phyloP scores from a whole-genome alignment of 2,113 vertebrate species.

The Lophura nycthemera region DNA sequence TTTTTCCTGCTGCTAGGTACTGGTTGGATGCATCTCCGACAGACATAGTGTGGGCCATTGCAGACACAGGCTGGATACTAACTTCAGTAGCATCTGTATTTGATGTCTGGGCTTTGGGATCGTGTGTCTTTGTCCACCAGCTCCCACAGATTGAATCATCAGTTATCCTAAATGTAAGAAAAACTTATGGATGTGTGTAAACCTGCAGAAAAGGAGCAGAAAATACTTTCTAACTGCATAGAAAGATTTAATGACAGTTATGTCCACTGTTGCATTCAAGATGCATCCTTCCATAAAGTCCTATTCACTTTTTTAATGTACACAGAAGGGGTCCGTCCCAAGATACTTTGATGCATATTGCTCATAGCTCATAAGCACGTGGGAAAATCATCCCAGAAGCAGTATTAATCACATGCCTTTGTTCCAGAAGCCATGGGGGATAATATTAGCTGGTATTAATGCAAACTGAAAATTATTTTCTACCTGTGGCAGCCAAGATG shows the following conservation, averaged over 20 bases:
- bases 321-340: background rate
- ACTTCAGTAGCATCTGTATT: slow-evolving; percentile 67
- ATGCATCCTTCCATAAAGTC: background rate
- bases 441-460: background rate
- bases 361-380: accelerated
- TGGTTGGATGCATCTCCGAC: slow-evolving; percentile 78
- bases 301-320: background rate
- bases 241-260: background rate
- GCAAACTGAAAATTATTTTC: background rate
- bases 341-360: background rate
- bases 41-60: slow-evolving; percentile 78
- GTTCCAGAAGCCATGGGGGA: background rate
- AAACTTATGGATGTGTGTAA: background rate
- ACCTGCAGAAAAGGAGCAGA: background rate
- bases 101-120: slow-evolving; percentile 83
- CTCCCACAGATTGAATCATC: slow-evolving; percentile 73
- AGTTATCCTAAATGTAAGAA: slow-evolving; percentile 77
- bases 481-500: background rate
- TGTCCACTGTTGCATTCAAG: background rate
- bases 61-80: slow-evolving; percentile 87
- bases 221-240: background rate
- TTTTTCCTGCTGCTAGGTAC: slow-evolving; percentile 55
- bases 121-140: slow-evolving; percentile 79
- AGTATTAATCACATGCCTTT: background rate
- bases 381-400: background rate